Base-by-base conservation (phyloP, 2,888 invertebrate species). In the Geophilus truncorum region DNA sequence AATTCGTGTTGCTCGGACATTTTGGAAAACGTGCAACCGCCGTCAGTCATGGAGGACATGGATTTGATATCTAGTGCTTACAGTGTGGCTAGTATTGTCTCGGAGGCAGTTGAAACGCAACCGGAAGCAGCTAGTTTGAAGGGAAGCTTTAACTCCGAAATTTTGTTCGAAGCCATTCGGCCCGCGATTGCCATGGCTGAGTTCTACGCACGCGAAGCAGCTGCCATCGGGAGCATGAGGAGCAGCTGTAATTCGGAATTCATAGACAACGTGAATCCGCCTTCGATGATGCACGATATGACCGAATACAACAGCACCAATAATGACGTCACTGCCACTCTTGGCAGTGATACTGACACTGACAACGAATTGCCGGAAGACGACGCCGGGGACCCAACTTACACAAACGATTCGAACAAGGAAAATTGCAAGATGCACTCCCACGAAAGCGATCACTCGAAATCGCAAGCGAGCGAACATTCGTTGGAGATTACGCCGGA, bases 31-130 rank as follows among this genome's bases (percentile, higher is more conserved):
- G 91, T 94, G 2, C 93, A 93, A 85, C 94, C 95, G 2, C 94
- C 95, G 0, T 93, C 94, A 0, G 90, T 92, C 83, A 92, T 94
- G 92, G 93, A 93, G 81, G 85, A 85, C 83, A 84, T 90, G 0
- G 95, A 95, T 77, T 91, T 93, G 90, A 93, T 93, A 83, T 91
- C 92, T 82, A 95, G 94, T 83, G 93, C 94, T 92, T 88, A 93
- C 15, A 95, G 94, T 80, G 93, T 95, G 0, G 92, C 93, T 0
- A 95, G 94, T 85, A 92, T 94, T 81, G 92, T 92, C 30, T 94
- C 93, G 0, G 94, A 94, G 87, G 90, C 92, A 3, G 92, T 90
- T 0, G 93, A 83, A 79, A 82, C 83, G 28, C 83, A 78, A 81
- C 83, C 83, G 3, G 81, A 81, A 77, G 75, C 21, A 10, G 30